These are phyloP conservation scores for Rhinophrynus dorsalis DNA, from an alignment of 2,797 vertebrate genomes.

Conservation along the genomic window DNA sequence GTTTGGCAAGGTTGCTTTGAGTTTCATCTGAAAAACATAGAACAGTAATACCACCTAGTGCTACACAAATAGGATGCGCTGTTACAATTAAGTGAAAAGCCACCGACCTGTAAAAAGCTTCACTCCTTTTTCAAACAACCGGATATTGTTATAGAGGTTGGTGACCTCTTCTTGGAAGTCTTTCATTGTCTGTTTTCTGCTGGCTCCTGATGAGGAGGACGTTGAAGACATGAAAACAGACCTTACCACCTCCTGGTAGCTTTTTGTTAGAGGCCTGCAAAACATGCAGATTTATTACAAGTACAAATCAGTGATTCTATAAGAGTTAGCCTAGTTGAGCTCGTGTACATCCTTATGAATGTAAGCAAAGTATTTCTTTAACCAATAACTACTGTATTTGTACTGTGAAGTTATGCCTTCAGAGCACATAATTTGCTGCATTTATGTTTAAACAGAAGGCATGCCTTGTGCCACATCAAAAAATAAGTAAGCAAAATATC, in stretches of 20 bases:
- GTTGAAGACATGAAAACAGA: constrained; percentile 83
- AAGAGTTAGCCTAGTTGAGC: no score
- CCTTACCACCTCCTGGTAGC: constrained; percentile 86
- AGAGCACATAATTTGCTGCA: no score
- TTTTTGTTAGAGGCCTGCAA: constrained; percentile 83
- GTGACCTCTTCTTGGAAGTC: constrained; percentile 93
- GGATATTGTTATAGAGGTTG: constrained; percentile 88
- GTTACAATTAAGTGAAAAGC: not conserved
- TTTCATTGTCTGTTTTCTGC: constrained; percentile 86
- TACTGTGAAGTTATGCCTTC: no score
- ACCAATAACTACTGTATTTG: no score
- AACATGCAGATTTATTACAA: not conserved
- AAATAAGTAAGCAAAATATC: no score
- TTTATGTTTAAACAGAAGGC: no score
- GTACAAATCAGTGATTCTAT: no score
- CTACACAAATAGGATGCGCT: not conserved
- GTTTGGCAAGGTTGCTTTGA: constrained; percentile 81
- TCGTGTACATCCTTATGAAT: no score
- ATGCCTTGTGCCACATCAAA: no score
- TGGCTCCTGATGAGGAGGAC: constrained; percentile 74
- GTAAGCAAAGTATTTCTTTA: no score
- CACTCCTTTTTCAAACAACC: constrained; percentile 87
- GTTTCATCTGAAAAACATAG: constrained; percentile 82
- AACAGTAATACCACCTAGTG: not conserved
- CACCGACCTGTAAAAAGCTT: constrained; percentile 85